These are phyloP conservation scores for Tigriopus japonicus DNA, from an alignment of 1,140 invertebrate genomes.

Conservation along the genomic window DNA sequence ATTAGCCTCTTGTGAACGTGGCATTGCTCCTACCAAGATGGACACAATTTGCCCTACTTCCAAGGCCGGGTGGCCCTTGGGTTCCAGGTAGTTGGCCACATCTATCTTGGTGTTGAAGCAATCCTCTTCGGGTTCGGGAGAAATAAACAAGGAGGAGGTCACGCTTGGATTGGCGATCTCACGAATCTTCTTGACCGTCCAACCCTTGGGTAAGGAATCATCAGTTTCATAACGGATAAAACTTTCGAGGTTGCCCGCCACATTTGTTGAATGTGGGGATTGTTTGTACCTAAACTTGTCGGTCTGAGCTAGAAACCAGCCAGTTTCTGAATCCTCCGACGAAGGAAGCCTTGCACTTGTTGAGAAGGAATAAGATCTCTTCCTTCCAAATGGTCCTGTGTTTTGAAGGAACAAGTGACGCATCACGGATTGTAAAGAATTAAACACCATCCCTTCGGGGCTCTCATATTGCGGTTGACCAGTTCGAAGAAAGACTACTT, in stretches of 20 bases:
- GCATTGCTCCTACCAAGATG: not conserved
- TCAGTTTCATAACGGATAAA: not conserved
- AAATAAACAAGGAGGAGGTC: not conserved
- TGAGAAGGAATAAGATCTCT: not conserved
- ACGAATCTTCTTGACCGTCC: not conserved
- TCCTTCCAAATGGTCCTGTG: not conserved
- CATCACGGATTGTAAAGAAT: not conserved
- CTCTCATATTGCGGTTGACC: not conserved
- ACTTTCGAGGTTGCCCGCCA: not conserved
- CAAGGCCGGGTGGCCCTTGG: slow-evolving; percentile 2
- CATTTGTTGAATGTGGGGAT: not conserved
- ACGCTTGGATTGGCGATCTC: not conserved
- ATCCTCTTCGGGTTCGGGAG: not conserved
- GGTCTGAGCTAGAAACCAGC: not conserved
- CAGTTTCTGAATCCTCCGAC: not conserved
- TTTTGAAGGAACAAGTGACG: slow-evolving; percentile 1
- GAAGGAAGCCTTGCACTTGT: not conserved
- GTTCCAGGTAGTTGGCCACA: not conserved
- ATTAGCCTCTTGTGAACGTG: too few species aligned
- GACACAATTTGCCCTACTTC: not conserved
- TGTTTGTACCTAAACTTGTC: not conserved
- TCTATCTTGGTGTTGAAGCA: not conserved
- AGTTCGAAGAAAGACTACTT: too few species aligned
- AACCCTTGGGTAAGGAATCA: not conserved
- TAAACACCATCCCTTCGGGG: not conserved